These are phyloP conservation scores for Orbicella faveolata DNA, from an alignment of 64 coral and sea anemone species.

Conservation along the genomic window DNA sequence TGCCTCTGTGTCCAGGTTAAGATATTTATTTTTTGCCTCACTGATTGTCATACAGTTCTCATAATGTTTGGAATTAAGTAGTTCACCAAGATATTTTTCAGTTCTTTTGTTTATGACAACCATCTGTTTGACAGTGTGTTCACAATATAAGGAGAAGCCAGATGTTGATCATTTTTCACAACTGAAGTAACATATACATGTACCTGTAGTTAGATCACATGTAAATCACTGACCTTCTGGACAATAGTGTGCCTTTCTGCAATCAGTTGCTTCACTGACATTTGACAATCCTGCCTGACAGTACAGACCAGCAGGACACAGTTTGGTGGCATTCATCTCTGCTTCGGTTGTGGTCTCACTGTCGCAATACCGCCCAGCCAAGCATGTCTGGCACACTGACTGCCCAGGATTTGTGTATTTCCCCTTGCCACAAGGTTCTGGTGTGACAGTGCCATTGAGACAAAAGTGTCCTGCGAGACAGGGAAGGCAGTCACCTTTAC, in stretches of 20 bases:
- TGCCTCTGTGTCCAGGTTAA: no score
- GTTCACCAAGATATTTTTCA: no score
- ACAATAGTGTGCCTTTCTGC: slow-evolving; percentile 86
- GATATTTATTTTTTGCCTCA: no score
- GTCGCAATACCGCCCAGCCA: slow-evolving; percentile 84
- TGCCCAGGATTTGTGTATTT: slow-evolving; percentile 89
- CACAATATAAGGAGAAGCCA: background rate
- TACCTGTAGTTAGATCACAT: background rate
- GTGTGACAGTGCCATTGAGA: slow-evolving; percentile 84
- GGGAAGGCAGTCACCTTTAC: slow-evolving; percentile 70
- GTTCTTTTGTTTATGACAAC: no score
- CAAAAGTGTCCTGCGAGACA: slow-evolving; percentile 85
- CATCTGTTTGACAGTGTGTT: background rate
- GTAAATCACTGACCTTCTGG: slow-evolving; percentile 63
- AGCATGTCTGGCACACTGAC: slow-evolving; percentile 85
- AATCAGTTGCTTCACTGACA: slow-evolving; percentile 81
- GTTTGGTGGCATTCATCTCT: slow-evolving; percentile 81
- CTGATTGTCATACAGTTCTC: no score
- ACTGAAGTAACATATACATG: no score
- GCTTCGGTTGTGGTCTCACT: slow-evolving; percentile 74
- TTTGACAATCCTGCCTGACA: slow-evolving; percentile 72
- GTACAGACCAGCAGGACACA: slow-evolving; percentile 90
- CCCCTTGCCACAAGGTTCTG: slow-evolving; percentile 85
- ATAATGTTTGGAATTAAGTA: no score
- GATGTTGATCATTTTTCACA: background rate